A percentile compares a stretch with the other conserved stretches of the same genome.
phyloP scores from a whole-genome alignment of 2,888 invertebrate genomes.

The Temnothorax rugatulus region DNA sequence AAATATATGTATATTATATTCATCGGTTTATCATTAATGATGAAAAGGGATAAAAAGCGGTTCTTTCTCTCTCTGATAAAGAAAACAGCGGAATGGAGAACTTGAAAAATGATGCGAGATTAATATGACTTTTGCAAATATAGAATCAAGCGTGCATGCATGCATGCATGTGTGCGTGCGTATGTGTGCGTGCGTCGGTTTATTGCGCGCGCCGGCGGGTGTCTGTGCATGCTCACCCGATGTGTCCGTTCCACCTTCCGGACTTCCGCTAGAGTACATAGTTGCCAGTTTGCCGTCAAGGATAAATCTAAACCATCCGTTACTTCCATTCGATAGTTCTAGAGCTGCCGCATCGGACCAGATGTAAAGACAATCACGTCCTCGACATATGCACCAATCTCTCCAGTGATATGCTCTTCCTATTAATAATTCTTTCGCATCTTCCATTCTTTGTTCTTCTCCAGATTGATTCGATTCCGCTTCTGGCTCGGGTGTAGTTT shows the following conservation, averaged over 20 bases:
- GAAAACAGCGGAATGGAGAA: constrained; percentile 65
- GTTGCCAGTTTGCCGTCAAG: constrained; percentile 98
- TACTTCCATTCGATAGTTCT: constrained; percentile 98
- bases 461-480: constrained; percentile 79
- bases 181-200: not conserved
- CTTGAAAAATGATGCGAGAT: constrained; percentile 52
- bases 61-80: constrained; percentile 54
- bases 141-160: constrained; percentile 7
- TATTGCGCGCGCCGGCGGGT: not conserved
- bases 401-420: constrained; percentile 98
- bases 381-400: constrained; percentile 98
- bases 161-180: not conserved
- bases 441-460: constrained; percentile 89
- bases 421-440: constrained; percentile 95
- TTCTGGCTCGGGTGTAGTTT: constrained; percentile 84
- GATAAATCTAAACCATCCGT: constrained; percentile 99
- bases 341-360: constrained; percentile 99
- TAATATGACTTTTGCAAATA: constrained; percentile 33
- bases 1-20: constrained; percentile 21
- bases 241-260: constrained; percentile 98
- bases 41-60: constrained; percentile 60
- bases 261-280: constrained; percentile 99
- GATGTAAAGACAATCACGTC: constrained; percentile 99
- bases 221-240: constrained; percentile 89
- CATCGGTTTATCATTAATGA: constrained; percentile 42